phyloP scores from a whole-genome alignment of 2,113 vertebrate genomes.

The Leuciscus idus region DNA sequence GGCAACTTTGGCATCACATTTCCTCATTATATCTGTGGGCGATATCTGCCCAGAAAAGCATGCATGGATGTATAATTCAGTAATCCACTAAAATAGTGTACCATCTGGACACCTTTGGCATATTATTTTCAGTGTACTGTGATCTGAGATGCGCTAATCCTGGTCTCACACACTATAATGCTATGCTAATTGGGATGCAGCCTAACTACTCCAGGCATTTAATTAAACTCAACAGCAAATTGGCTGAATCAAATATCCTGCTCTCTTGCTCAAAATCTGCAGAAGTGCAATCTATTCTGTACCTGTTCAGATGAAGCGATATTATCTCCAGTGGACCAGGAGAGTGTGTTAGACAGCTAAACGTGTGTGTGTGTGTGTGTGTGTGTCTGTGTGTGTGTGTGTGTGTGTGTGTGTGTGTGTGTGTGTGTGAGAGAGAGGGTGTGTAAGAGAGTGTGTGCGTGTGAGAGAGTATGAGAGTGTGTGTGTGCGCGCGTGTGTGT shows the following conservation, averaged over 20 bases:
- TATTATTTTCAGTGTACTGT: neutral
- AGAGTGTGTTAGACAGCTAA: neutral
- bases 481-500: too few relatives aligned
- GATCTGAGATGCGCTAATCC: constrained; percentile 21
- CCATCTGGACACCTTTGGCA: constrained; percentile 14
- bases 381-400: too few relatives aligned
- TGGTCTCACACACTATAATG: constrained; percentile 2
- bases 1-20: neutral
- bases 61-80: neutral
- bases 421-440: too few relatives aligned
- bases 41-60: neutral
- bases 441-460: too few relatives aligned
- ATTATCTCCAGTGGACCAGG: neutral
- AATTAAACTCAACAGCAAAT: constrained; percentile 20
- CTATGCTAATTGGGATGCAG: constrained; percentile 24
- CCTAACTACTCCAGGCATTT: constrained; percentile 19
- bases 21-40: neutral
- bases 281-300: constrained; percentile 9
- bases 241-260: constrained; percentile 9
- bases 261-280: neutral
- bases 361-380: neutral
- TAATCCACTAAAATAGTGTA: constrained; percentile 11
- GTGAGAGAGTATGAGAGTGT: too few relatives aligned
- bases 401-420: too few relatives aligned
- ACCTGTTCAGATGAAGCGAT: neutral